Base-by-base conservation (phyloP, 2,797 vertebrate genomes). In the Anguilla obscura region DNA sequence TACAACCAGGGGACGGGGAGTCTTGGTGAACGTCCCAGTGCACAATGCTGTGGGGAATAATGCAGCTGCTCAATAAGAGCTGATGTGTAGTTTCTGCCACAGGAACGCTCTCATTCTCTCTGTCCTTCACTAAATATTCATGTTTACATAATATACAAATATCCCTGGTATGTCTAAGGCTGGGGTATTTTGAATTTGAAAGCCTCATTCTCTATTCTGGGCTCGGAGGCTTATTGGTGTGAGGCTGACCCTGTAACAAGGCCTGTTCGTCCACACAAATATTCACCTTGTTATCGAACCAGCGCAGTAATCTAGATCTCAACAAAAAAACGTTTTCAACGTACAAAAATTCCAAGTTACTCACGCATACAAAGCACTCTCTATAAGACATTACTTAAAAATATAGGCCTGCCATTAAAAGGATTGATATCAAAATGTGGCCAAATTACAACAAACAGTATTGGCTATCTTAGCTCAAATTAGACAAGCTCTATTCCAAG, bases 1-100 rank as follows among this genome's bases (percentile, higher is more conserved):
- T 90, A 91, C 88, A 90, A 91, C 92, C 36, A 30, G 3, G 93
- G 93, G 90, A 92, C 87, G 86, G 90, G 91, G 89, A 90, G 91
- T 90, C 92, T 90, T 90, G 88, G 91, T 92, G 76, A 89, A 91
- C 87, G 92, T 90, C 86, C 24, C 87, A 90, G 90, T 90, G 88
- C 91, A 91, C 87, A 2, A 87, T 92, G 91, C 93, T 93, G 91
- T 83, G 86, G 93, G 93, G 91, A 92, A 93, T 89, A n/a, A 91
- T 90, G 91, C 88, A 86, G 18, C 88, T 86, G 24, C 90, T 91
- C 94, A 95, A 95, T 94, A 92, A 94, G 93, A 93, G 85, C 80
- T 79, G 86, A 93, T 90, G 89, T 88, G 83, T 45, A 58, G 87
- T 89, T 87, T 89, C 87, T 90, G 89, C 89, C 89, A 87, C 88